Evolutionary conservation across 2,797 vertebrate genomes (phyloP).

Genomic region (Rhyacichthys aspro): DNA sequence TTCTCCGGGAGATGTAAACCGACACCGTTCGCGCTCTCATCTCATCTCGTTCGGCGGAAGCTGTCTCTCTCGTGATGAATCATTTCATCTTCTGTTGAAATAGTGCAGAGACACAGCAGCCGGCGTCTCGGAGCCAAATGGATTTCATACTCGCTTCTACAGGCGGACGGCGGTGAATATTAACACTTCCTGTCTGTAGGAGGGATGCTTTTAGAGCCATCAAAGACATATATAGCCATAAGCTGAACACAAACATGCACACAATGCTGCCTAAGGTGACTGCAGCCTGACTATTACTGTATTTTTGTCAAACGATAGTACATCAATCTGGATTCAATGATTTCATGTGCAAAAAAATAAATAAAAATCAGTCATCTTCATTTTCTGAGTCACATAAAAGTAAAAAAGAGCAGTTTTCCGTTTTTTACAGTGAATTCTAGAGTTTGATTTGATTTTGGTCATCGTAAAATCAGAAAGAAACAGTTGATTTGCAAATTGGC

Average conservation of each 20-base stretch:
- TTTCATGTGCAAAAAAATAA: too few relatives aligned
- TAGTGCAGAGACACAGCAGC: slow-evolving; percentile 52
- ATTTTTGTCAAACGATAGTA: too few relatives aligned
- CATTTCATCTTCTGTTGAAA: slow-evolving; percentile 67
- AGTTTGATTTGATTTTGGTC: too few relatives aligned
- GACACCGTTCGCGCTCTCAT: slow-evolving; percentile 63
- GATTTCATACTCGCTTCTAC: slow-evolving; percentile 50
- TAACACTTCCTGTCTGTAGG: slow-evolving; percentile 53
- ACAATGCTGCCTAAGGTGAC: slow-evolving; percentile 5
- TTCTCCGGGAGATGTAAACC: slow-evolving; percentile 66
- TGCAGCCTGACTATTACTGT: too few relatives aligned
- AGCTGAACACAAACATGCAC: slow-evolving; percentile 19
- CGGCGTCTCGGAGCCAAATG: slow-evolving; percentile 52
- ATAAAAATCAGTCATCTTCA: too few relatives aligned
- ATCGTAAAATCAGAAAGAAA: too few relatives aligned
- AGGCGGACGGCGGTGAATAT: slow-evolving; percentile 45
- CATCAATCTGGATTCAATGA: too few relatives aligned
- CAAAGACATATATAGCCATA: slow-evolving; percentile 1
- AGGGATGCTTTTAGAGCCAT: slow-evolving; percentile 46
- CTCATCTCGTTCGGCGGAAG: slow-evolving; percentile 65
- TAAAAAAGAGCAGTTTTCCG: too few relatives aligned
- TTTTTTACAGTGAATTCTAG: too few relatives aligned
- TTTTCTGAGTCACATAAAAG: too few relatives aligned
- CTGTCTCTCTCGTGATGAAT: slow-evolving; percentile 72
- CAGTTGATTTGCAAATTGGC: too few relatives aligned